A percentile compares a stretch with the other conserved stretches of the same genome.
These are phyloP conservation scores for Aulostomus chinensis DNA, from an alignment of 2,797 vertebrate species.

Conservation along the genomic window DNA sequence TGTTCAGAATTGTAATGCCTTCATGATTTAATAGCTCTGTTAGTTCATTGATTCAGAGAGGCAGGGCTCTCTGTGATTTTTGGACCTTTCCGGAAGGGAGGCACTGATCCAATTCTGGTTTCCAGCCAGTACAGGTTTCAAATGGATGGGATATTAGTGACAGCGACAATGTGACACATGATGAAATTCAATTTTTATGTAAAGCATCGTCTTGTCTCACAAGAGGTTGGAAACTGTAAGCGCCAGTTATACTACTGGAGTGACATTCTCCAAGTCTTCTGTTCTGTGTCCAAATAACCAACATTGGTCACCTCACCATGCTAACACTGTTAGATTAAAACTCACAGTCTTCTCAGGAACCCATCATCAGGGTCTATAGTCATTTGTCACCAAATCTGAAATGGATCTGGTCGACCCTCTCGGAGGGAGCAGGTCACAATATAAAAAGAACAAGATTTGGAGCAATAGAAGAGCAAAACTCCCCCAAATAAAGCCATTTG, in stretches of 20 bases:
- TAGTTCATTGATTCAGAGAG: slow-evolving; percentile 18
- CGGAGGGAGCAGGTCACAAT: no score
- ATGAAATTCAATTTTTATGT: slow-evolving; percentile 18
- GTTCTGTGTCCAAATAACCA: no score
- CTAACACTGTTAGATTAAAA: no score
- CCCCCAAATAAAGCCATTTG: no score
- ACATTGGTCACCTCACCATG: no score
- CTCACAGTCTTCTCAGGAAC: no score
- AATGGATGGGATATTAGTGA: slow-evolving; percentile 21
- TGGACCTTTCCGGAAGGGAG: slow-evolving; percentile 6
- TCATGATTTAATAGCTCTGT: slow-evolving; percentile 24
- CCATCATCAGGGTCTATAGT: no score
- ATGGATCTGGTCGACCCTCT: no score
- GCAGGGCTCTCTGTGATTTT: slow-evolving; percentile 7
- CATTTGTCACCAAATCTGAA: no score
- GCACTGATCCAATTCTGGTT: slow-evolving; percentile 13
- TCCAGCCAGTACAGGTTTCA: slow-evolving; percentile 19
- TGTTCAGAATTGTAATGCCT: slow-evolving; percentile 35
- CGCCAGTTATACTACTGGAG: slow-evolving; percentile 7
- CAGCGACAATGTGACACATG: slow-evolving; percentile 9
- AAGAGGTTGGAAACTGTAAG: slow-evolving; percentile 8
- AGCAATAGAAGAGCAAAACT: no score
- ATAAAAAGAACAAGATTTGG: no score
- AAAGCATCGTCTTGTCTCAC: slow-evolving; percentile 26
- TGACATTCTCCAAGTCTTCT: slow-evolving; percentile 9